phyloP scores from a whole-genome alignment of 2,113 vertebrate species.

The Dipodomys spectabilis region DNA sequence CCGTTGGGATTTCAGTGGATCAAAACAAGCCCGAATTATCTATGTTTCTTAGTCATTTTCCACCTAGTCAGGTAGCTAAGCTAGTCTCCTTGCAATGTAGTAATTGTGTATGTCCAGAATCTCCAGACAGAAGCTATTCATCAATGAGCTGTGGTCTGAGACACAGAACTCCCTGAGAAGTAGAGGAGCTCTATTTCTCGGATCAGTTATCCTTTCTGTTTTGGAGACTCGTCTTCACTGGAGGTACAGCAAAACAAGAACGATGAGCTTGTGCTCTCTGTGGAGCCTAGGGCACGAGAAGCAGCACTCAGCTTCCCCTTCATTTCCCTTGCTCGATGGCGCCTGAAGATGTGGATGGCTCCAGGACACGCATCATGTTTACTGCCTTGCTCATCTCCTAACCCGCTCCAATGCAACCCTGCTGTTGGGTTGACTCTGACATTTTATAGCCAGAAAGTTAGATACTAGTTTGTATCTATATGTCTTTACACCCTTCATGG shows the following conservation, averaged over 20 bases:
- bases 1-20: not conserved
- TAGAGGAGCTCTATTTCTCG: not conserved
- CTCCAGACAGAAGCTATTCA: slow-evolving; percentile 26
- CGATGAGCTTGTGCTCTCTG: not conserved
- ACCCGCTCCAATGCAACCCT: not conserved
- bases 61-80: not conserved
- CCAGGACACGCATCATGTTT: not conserved
- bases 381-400: not conserved
- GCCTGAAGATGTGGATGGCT: not conserved
- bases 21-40: slow-evolving; percentile 22
- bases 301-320: not conserved
- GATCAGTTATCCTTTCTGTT: slow-evolving; percentile 1
- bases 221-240: not conserved
- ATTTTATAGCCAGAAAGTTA: not conserved
- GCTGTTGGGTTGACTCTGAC: not conserved
- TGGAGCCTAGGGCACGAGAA: not conserved
- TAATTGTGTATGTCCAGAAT: not conserved
- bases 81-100: not conserved
- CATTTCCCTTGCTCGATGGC: not conserved
- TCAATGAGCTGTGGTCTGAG: not conserved
- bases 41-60: not conserved
- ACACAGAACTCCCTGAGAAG: not conserved
- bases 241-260: not conserved
- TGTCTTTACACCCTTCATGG: slow-evolving; percentile 50
- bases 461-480: slow-evolving; percentile 37